Conservation (phyloP, 2,888 invertebrate genomes). For the Cheilosia soror region DNA sequence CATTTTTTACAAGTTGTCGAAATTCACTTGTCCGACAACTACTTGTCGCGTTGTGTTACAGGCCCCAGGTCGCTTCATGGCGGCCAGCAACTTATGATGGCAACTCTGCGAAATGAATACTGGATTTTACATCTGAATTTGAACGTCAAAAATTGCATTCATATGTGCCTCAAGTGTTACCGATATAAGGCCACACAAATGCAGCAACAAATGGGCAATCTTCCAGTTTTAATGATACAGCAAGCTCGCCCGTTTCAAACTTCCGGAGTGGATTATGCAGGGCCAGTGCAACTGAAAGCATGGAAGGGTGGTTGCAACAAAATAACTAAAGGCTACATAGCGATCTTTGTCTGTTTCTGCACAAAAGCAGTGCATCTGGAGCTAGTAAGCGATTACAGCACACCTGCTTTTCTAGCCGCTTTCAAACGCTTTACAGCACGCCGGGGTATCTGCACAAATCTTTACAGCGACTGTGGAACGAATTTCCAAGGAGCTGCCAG, state of each 20-base stretch:
- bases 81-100: constrained; percentile 38
- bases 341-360: no score
- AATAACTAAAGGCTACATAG: no score
- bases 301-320: neutral
- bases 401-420: no score
- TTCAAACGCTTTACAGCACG: no score
- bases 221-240: neutral
- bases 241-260: constrained; percentile 9
- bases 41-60: no score
- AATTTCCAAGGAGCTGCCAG: neutral
- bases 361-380: no score
- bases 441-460: no score
- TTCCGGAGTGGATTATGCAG: neutral
- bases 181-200: neutral
- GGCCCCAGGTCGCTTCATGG: constrained; percentile 11
- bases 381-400: no score
- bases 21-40: no score
- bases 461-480: no score
- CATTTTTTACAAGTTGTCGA: no score
- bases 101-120: neutral
- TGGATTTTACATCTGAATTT: neutral
- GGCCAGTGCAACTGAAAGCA: neutral
- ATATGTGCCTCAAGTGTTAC: neutral
- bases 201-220: neutral
- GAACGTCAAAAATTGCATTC: neutral